Percentiles rank a stretch among this genome's conserved stretches.
phyloP scores from a whole-genome alignment of 2,888 invertebrate genomes.

The Parnassius apollo region DNA sequence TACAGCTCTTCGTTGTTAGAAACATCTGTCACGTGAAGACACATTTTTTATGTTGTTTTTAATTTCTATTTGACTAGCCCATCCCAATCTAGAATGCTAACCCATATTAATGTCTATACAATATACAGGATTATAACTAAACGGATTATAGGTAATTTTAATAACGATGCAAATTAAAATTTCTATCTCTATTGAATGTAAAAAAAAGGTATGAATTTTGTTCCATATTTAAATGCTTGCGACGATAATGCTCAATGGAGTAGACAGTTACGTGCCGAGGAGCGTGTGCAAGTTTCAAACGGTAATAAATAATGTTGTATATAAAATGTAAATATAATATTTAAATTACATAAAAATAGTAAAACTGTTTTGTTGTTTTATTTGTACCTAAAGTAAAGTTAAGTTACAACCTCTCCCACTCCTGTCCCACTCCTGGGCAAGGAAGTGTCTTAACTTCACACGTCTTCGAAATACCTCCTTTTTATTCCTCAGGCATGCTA shows the following conservation, averaged over 20 bases:
- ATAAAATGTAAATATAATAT: conserved; percentile 72
- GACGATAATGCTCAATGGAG: conserved; percentile 64
- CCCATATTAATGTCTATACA: no score
- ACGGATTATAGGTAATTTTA: no score
- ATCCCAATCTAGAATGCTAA: no score
- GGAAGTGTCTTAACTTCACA: neutral
- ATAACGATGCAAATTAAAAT: no score
- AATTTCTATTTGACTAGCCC: no score
- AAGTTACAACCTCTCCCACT: no score
- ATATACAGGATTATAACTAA: no score
- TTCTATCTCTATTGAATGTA: no score
- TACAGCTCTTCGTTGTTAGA: no score
- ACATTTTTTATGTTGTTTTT: no score
- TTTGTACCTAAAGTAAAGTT: conserved; percentile 17
- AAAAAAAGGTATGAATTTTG: neutral
- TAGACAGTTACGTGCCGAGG: conserved; percentile 48
- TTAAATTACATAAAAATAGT: conserved; percentile 74
- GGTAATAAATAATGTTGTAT: conserved; percentile 64
- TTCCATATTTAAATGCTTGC: conserved; percentile 3
- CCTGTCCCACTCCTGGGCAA: neutral
- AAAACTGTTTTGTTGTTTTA: conserved; percentile 42
- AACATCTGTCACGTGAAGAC: no score
- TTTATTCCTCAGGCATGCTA: no score
- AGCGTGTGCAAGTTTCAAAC: conserved; percentile 44
- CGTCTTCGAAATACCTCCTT: neutral